These are phyloP conservation scores for Marronus borbonicus DNA, from an alignment of 2,888 invertebrate species.

Conservation along the genomic window DNA sequence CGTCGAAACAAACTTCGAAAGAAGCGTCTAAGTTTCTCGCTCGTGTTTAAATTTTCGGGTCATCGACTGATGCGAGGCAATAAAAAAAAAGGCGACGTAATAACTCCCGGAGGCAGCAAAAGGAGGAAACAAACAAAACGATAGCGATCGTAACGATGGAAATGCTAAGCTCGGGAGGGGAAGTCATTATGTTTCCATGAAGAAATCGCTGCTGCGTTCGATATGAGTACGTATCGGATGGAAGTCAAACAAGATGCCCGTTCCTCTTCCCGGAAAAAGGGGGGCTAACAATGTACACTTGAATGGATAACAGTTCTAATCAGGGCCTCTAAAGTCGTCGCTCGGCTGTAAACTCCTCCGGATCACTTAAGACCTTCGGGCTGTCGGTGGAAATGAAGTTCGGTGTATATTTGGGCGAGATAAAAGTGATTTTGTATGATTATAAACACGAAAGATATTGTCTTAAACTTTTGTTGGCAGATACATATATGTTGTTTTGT, in stretches of 20 bases:
- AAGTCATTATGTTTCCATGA: conserved; percentile 24
- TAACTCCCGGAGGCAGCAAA: conserved; percentile 1
- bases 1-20: neutral
- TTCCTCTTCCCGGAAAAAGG: neutral
- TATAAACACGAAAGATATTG: neutral
- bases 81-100: conserved; percentile 13
- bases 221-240: conserved; percentile 23
- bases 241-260: conserved; percentile 29
- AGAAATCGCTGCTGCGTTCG: conserved; percentile 23
- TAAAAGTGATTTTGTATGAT: neutral
- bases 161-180: conserved; percentile 24
- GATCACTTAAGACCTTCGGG: conserved; percentile 34
- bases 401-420: neutral
- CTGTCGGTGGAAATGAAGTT: conserved; percentile 24
- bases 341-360: conserved; percentile 29
- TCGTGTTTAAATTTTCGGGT: conserved; percentile 27
- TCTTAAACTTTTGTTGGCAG: neutral
- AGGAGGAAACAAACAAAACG: conserved; percentile 15
- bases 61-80: conserved; percentile 7
- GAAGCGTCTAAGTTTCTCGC: conserved; percentile 13
- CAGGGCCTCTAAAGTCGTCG: conserved; percentile 24
- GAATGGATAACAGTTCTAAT: conserved; percentile 42
- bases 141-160: conserved; percentile 23
- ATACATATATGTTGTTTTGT: too few species aligned
- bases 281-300: conserved; percentile 39